Evolutionary conservation across 2,888 invertebrate species (phyloP), one percentile per base, ranked within the genome.

Genomic region (Synergus umbraculus): DNA sequence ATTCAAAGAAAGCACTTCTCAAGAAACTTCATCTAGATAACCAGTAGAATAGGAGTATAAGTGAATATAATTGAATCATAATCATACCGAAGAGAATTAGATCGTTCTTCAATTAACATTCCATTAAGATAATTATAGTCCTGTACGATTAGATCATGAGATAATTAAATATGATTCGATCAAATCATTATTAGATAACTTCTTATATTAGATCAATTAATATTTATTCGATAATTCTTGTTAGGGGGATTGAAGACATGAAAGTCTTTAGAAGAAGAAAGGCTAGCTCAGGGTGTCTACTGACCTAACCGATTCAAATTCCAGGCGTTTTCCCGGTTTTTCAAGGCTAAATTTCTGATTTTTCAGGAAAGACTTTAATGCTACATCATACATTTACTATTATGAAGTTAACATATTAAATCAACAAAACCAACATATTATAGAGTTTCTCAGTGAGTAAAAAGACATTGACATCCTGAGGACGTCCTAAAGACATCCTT

Each of bases 121-220:
- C 54, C n/a, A 54, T 54, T 54, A 54, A 54, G 54, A 37, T 8
- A 4, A 65, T 54, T 54, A 54, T 54, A 54, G n/a, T 9, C 54
- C n/a, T n/a, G n/a, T 29, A 3, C 2, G 54, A 54, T 54, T 54
- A 54, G n/a, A 54, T 54, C 9, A 54, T 54, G 9, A 54, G 54
- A 54, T 54, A 54, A 54, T 54, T 54, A 8, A 54, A 54, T 18
- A 9, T 54, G 54, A 54, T 54, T 54, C n/a, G n/a, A 54, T n/a
- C 54, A 54, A n/a, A n/a, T 54, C 54, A n/a, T 54, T 54, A 54
- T 54, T n/a, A n/a, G 8, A 54, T 54, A n/a, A 54, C 54, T 54
- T n/a, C 54, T 9, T 54, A n/a, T 2, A 54, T 54, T 54, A 54
- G 8, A n/a, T 54, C 8, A 54, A n/a, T 54, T 54, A 54, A 54